These are phyloP conservation scores for Corticium candelabrum DNA, from an alignment of 37 sponge, comb jelly and placozoan species.

Conservation along the genomic window DNA sequence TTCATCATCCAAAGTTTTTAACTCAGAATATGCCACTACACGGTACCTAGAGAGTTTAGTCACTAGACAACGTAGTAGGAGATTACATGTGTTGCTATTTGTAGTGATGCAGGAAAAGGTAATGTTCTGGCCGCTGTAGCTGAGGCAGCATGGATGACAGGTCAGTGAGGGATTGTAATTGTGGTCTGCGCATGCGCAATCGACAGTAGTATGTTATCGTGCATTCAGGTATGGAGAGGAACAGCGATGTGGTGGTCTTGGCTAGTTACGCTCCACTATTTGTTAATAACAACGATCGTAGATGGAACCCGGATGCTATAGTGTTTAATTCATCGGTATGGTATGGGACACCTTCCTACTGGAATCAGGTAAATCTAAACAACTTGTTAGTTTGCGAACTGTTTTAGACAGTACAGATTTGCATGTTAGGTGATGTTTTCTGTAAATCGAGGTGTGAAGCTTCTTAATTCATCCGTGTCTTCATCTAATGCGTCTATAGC, in stretches of 20 bases:
- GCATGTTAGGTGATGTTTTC: not conserved
- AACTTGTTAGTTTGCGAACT: not conserved
- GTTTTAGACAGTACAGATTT: too few species aligned
- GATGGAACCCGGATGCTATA: slow-evolving; percentile 5
- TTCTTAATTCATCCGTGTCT: not conserved
- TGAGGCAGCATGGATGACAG: slow-evolving; percentile 15
- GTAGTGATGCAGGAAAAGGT: slow-evolving; percentile 3
- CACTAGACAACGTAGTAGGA: too few species aligned
- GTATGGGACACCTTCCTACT: slow-evolving; percentile 10
- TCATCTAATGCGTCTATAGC: not conserved
- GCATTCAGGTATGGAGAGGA: slow-evolving; percentile 1
- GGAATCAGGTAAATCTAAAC: slow-evolving; percentile 8
- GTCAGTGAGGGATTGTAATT: not conserved
- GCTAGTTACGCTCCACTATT: slow-evolving; percentile 10
- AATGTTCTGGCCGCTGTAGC: not conserved
- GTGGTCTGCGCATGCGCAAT: not conserved
- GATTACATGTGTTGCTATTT: too few species aligned
- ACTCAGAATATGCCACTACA: slow-evolving; percentile 7
- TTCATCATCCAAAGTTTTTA: not conserved
- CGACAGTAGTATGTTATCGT: not conserved
- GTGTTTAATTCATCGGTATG: not conserved
- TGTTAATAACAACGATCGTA: not conserved
- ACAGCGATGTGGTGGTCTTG: slow-evolving; percentile 7
- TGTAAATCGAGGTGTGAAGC: not conserved
- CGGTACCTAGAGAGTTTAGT: not conserved